Base-by-base conservation (phyloP, 2,888 invertebrate species). In the Schizotus pectinicornis region DNA sequence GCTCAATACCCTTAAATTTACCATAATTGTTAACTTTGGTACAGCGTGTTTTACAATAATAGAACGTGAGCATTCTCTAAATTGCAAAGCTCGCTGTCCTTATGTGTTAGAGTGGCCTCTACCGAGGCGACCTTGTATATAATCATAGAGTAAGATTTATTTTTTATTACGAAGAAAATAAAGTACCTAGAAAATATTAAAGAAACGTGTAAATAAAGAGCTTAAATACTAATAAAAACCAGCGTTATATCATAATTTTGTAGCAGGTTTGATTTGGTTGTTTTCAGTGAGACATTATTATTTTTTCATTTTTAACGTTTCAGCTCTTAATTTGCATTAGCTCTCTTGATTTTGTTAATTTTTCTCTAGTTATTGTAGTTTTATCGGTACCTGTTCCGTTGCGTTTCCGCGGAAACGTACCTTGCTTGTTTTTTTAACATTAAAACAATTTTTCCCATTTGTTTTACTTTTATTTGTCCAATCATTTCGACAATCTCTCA, bases 111-210 rank as follows among this genome's bases (percentile, higher is more conserved):
- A 48, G 31, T 22, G 22, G 22, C 14, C 9, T 56, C 38, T 51
- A 33, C 56, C 36, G 43, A 37, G 54, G 41, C 41, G 46, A 54
- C 45, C 36, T 46, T 66, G 66, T 66, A 66, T 64, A 66, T 66
- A 66, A 66, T 66, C 66, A 64, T 66, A 66, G 64, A 57, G 39
- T 66, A 66, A 62, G 61, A 47, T 59, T 62, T 66, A 64, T 66
- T 66, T 65, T 62, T 59, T 59, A 56, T 59, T 55, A 62, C 59
- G 43, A 49, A 22, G 36, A 45, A 60, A 47, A 61, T 59, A 56
- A 52, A 48, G 56, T 62, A 59, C 48, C 58, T 56, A 61, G 53
- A 41, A 33, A 32, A 56, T 46, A 56, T 43, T 47, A 48, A 59
- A 59, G 36, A 14, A 14, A 33, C 6, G 32, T 30, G 37, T 32